A percentile compares a stretch with the other conserved stretches of the same genome.
These are phyloP conservation scores for Trilocha varians DNA, from an alignment of 2,888 invertebrate species.

Conservation along the genomic window DNA sequence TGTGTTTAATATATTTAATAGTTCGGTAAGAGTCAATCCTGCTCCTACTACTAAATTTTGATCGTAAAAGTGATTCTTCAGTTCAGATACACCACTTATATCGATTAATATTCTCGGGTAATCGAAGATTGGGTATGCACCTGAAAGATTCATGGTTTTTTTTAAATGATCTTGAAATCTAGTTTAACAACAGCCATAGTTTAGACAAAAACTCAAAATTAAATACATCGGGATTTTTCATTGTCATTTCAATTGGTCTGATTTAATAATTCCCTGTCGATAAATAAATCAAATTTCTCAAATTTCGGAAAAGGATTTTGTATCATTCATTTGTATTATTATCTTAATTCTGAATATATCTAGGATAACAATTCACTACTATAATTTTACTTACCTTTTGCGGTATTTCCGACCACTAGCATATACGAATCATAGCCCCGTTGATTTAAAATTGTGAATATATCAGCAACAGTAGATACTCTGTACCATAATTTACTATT, in stretches of 20 bases:
- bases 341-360: too few species aligned
- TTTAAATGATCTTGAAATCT: too few species aligned
- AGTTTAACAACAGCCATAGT: too few species aligned
- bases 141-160: slow-evolving; percentile 35
- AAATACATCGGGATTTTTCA: not conserved
- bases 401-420: slow-evolving; percentile 81
- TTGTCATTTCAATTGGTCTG: not conserved
- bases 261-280: not conserved
- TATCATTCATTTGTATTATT: too few species aligned
- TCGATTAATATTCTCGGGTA: slow-evolving; percentile 49
- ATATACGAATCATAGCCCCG: slow-evolving; percentile 64
- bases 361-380: too few species aligned
- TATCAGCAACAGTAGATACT: slow-evolving; percentile 55
- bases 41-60: slow-evolving; percentile 52
- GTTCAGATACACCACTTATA: slow-evolving; percentile 41
- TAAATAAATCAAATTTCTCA: too few species aligned
- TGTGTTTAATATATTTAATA: slow-evolving; percentile 52
- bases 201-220: not conserved
- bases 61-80: slow-evolving; percentile 38
- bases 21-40: slow-evolving; percentile 45
- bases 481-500: slow-evolving; percentile 66
- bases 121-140: slow-evolving; percentile 43
- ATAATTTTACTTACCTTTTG: slow-evolving; percentile 67
- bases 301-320: too few species aligned
- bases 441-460: slow-evolving; percentile 63